These are phyloP conservation scores for Saturnia pavonia DNA, from an alignment of 2,888 invertebrate species.

Conservation along the genomic window DNA sequence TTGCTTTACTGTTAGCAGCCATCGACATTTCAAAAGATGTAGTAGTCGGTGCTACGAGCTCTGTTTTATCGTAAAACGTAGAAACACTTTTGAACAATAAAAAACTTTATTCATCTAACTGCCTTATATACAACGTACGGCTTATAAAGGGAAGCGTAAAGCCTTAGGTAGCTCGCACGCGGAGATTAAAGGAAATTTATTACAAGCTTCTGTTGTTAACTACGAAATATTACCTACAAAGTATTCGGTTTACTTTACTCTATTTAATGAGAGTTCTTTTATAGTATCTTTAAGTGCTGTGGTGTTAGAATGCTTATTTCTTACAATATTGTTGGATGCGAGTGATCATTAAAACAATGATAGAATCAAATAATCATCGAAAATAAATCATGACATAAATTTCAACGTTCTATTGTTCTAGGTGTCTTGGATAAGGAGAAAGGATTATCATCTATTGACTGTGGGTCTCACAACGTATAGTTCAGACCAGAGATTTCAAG, in stretches of 20 bases:
- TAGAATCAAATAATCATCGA: too few species aligned
- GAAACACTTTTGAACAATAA: background rate
- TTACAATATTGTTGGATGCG: background rate
- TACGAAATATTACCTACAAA: background rate
- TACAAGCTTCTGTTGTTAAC: slow-evolving; percentile 9
- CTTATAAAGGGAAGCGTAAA: slow-evolving; percentile 12
- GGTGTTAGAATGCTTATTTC: background rate
- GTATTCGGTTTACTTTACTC: background rate
- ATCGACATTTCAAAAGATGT: background rate
- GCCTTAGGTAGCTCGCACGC: background rate
- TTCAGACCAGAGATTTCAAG: slow-evolving; percentile 93
- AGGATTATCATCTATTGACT: slow-evolving; percentile 92
- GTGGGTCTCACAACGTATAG: slow-evolving; percentile 94
- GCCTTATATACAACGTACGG: background rate
- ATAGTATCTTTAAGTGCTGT: background rate
- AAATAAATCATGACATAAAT: too few species aligned
- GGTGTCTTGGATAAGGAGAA: slow-evolving; percentile 93
- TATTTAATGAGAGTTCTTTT: background rate
- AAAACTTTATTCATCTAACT: slow-evolving; percentile 7
- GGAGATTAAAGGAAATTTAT: slow-evolving; percentile 13
- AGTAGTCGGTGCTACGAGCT: background rate
- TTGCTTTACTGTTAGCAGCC: background rate
- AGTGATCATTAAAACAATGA: too few species aligned
- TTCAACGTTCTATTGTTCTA: slow-evolving; percentile 65
- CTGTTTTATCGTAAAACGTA: background rate